Evolutionary conservation across 2,888 invertebrate genomes (phyloP).

Genomic region (Andrena bucephala): DNA sequence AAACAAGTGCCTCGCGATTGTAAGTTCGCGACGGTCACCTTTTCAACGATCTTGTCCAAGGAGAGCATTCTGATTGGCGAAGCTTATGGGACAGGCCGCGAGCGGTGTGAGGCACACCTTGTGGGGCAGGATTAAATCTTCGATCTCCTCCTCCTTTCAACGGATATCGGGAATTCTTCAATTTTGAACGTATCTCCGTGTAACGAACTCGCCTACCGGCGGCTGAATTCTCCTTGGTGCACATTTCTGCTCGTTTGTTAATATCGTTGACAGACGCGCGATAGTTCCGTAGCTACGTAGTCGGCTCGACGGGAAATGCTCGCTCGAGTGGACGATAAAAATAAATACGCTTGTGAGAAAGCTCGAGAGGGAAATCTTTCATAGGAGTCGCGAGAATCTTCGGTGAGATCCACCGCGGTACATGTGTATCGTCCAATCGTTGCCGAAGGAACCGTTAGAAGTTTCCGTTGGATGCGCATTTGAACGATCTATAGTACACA

Average conservation of each 20-base stretch:
- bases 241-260: conserved; percentile 48
- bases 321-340: conserved; percentile 24
- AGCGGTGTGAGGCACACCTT: conserved; percentile 12
- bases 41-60: conserved; percentile 47
- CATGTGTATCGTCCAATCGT: conserved; percentile 62
- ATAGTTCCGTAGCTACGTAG: conserved; percentile 38
- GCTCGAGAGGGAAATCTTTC: conserved; percentile 3
- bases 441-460: conserved; percentile 76
- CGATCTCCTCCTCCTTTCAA: conserved; percentile 35
- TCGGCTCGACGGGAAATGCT: conserved; percentile 2
- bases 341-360: conserved; percentile 23
- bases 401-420: conserved; percentile 20
- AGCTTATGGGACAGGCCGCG: neutral
- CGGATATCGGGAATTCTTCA: conserved; percentile 52
- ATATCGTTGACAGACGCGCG: conserved; percentile 37
- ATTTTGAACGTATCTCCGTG: conserved; percentile 53
- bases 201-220: conserved; percentile 53
- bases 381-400: conserved; percentile 5
- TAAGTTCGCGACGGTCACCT: neutral
- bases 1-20: too few species aligned
- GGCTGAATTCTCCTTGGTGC: conserved; percentile 30
- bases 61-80: conserved; percentile 41
- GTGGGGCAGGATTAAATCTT: conserved; percentile 47
- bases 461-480: conserved; percentile 74
- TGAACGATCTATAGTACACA: conserved; percentile 76